These are phyloP conservation scores for Lycia hirtaria DNA, from an alignment of 2,888 invertebrate species.

Conservation along the genomic window DNA sequence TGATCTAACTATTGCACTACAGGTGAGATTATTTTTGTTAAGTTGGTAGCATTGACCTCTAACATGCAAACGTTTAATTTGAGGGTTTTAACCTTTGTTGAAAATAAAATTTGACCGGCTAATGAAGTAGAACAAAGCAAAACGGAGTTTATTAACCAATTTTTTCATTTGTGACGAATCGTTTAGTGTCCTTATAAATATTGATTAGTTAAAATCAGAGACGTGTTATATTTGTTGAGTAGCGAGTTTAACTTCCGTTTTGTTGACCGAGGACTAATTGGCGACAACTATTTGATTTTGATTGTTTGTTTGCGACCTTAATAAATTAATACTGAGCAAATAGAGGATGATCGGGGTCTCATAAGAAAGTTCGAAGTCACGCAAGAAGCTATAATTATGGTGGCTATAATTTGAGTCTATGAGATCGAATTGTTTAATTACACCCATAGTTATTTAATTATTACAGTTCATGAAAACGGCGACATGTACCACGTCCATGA, in stretches of 20 bases:
- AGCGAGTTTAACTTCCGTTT: slow-evolving; percentile 1
- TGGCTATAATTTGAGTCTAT: too few relatives aligned
- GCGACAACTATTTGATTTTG: slow-evolving; percentile 1
- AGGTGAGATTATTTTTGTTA: not conserved
- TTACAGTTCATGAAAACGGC: too few relatives aligned
- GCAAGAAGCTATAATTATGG: too few relatives aligned
- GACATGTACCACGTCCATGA: too few relatives aligned
- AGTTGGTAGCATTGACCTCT: slow-evolving; percentile 6
- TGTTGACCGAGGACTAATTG: slow-evolving; percentile 11
- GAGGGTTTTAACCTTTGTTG: slow-evolving; percentile 1
- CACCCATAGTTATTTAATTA: too few relatives aligned
- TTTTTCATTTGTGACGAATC: not conserved
- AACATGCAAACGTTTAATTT: slow-evolving; percentile 9
- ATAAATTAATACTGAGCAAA: not conserved
- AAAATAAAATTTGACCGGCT: not conserved
- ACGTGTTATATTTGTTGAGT: slow-evolving; percentile 1
- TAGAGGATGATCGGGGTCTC: not conserved
- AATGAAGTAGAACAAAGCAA: not conserved
- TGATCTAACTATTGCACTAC: not conserved
- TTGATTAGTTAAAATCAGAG: not conserved
- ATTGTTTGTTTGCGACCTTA: not conserved
- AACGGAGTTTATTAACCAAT: not conserved
- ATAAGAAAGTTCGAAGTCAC: too few relatives aligned
- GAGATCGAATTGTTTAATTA: too few relatives aligned
- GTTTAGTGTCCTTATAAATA: not conserved